phyloP scores from a whole-genome alignment of 2,113 vertebrate species.

The Muntiacus reevesi region DNA sequence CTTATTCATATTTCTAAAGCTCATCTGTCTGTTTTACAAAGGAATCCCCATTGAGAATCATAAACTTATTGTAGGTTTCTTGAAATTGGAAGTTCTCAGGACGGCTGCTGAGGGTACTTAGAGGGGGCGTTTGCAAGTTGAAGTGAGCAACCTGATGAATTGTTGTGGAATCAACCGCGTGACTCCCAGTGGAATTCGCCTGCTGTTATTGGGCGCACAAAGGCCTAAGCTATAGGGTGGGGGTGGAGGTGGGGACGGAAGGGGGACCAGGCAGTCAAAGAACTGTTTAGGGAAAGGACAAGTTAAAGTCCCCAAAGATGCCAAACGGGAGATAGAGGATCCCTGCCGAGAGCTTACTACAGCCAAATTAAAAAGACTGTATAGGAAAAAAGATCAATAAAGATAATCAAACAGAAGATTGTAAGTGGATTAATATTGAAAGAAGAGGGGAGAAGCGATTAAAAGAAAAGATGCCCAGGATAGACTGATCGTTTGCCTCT shows the following conservation, averaged over 20 bases:
- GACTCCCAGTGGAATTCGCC: not conserved
- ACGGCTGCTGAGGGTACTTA: not conserved
- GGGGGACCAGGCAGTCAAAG: not conserved
- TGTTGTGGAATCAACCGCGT: not conserved
- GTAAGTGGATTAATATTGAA: constrained; percentile 69
- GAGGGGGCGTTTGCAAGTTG: not conserved
- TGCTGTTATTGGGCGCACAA: not conserved
- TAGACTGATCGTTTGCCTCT: not conserved
- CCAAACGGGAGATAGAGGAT: not conserved
- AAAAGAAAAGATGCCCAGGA: not conserved
- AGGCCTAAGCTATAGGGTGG: not conserved
- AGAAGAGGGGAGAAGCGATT: constrained; percentile 32
- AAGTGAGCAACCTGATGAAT: constrained; percentile 48
- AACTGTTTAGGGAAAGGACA: constrained; percentile 1
- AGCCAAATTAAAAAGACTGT: constrained; percentile 54
- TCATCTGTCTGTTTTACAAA: not conserved
- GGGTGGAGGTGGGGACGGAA: not conserved
- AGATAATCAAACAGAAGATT: constrained; percentile 60
- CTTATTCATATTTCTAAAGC: not conserved
- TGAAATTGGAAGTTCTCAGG: not conserved
- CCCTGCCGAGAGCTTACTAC: constrained; percentile 22
- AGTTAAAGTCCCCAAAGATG: constrained; percentile 49
- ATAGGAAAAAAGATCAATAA: constrained; percentile 52
- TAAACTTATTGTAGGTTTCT: not conserved
- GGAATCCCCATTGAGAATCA: not conserved